Base-by-base conservation (phyloP, 2,113 vertebrate genomes). In the Heterotis niloticus region DNA sequence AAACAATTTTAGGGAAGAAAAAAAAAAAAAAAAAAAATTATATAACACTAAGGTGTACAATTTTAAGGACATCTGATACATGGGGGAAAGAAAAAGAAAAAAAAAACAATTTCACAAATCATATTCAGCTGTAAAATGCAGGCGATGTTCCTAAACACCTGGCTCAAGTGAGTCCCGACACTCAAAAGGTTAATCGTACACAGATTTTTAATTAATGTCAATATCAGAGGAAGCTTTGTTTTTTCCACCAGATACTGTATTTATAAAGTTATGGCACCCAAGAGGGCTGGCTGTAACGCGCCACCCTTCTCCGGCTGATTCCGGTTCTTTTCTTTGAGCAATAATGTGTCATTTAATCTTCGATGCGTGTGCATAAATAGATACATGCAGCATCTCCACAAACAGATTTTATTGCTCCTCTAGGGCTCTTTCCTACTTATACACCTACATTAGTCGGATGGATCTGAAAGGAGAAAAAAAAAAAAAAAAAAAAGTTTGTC, bases 401-500 rank as follows among this genome's bases (percentile, higher is more conserved):
- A 64, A 86, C 87, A 89, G 84, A 83, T 82, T 90, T 88, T 90
- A 90, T 89, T 90, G 88, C 87, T 81, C 87, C 89, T 91, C 79
- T 80, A 87, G 90, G 90, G 87, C 78, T 68, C 78, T 85, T 80
- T 67, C 83, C 86, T 86, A 83, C 86, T 88, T 80, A 82, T 83
- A 71, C 57, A 75, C 71, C 85, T 76, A 75, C 34, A 81, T 71
- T 68, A 44, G 56, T 64, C 73, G 24, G n/a, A 77, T 83, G 71
- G 77, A 79, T 70, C 69, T 29, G n/a, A 26, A 56, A 74, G 34
- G 20, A 23, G 64, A 10, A 10, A 10, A 7, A 44, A 44, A 20
- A 62, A 14, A 62, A 54, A 70, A 5, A 17, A 34, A 14, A 68
- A 64, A 81, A 7, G 26, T 23, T 67, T 80, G 85, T 80, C 81